Evolutionary conservation across 2,888 invertebrate species (phyloP).

Genomic region (Epicampocera succincta): DNA sequence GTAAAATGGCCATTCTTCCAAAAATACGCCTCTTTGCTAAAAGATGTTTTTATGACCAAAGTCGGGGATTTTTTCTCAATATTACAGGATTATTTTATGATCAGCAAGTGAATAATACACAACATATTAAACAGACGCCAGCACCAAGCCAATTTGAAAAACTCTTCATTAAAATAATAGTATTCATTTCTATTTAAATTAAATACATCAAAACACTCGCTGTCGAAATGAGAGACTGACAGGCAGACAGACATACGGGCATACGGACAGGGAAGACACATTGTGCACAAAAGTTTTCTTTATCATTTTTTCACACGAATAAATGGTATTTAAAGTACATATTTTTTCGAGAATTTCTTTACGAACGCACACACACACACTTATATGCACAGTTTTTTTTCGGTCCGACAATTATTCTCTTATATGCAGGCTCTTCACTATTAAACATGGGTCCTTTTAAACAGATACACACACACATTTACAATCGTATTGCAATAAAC

Average conservation of each 20-base stretch:
- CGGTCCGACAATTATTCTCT: constrained; percentile 32
- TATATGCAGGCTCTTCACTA: neutral
- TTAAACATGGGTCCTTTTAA: constrained; percentile 11
- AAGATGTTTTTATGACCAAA: too few relatives aligned
- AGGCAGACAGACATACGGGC: constrained; percentile 18
- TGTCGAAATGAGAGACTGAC: constrained; percentile 3
- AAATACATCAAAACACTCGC: neutral
- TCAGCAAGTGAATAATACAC: too few relatives aligned
- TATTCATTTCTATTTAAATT: neutral
- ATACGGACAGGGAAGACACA: constrained; percentile 22
- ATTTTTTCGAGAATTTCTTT: constrained; percentile 51
- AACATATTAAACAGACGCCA: too few relatives aligned
- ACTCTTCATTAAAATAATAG: neutral
- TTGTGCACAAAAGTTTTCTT: constrained; percentile 43
- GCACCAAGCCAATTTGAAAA: too few relatives aligned
- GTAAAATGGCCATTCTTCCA: too few relatives aligned
- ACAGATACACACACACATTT: neutral
- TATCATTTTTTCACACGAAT: constrained; percentile 63
- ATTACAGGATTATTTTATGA: too few relatives aligned
- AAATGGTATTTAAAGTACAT: constrained; percentile 61
- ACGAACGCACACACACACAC: neutral
- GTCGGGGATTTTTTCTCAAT: too few relatives aligned
- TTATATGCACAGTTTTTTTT: constrained; percentile 2
- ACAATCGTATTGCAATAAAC: constrained; percentile 19
- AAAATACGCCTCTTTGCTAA: too few relatives aligned